Evolutionary conservation across 1,140 invertebrate species (phyloP).

Genomic region (Cotesia glomerata): DNA sequence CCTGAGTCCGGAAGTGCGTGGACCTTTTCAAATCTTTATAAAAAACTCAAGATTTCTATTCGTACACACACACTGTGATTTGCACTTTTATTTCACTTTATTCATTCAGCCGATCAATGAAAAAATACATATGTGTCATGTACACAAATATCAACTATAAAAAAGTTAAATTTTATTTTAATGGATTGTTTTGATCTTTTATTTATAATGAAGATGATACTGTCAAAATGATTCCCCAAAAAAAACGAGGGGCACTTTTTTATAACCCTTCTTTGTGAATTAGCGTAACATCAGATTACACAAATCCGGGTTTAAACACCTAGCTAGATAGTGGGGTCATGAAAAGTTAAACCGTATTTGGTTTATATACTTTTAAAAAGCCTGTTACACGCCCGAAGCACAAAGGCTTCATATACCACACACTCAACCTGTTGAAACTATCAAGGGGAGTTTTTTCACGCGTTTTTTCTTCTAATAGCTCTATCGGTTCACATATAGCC

Average conservation of each 20-base stretch:
- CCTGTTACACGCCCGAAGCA: slow-evolving; percentile 14
- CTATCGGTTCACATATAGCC: slow-evolving; percentile 7
- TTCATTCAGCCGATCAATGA: not conserved
- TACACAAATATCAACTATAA: too few relatives aligned
- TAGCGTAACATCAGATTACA: slow-evolving; percentile 8
- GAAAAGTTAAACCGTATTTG: slow-evolving; percentile 10
- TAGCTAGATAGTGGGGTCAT: not conserved
- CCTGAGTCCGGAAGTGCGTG: not conserved
- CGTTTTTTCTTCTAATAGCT: slow-evolving; percentile 16
- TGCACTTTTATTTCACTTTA: not conserved
- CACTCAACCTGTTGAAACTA: slow-evolving; percentile 7
- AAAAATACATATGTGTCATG: too few relatives aligned
- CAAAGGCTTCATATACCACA: not conserved
- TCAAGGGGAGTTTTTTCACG: slow-evolving; percentile 18
- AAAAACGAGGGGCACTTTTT: not conserved
- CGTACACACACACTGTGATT: not conserved
- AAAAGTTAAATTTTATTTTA: too few relatives aligned
- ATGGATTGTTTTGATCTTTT: too few relatives aligned
- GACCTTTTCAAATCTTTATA: not conserved
- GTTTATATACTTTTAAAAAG: slow-evolving; percentile 3
- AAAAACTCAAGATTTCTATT: not conserved
- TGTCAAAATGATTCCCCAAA: not conserved
- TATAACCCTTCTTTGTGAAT: not conserved
- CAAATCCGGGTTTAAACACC: not conserved
- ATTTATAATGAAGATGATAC: not conserved